These are phyloP conservation scores for Sebastes vulpes DNA, from an alignment of 2,797 vertebrate genomes.

Conservation along the genomic window DNA sequence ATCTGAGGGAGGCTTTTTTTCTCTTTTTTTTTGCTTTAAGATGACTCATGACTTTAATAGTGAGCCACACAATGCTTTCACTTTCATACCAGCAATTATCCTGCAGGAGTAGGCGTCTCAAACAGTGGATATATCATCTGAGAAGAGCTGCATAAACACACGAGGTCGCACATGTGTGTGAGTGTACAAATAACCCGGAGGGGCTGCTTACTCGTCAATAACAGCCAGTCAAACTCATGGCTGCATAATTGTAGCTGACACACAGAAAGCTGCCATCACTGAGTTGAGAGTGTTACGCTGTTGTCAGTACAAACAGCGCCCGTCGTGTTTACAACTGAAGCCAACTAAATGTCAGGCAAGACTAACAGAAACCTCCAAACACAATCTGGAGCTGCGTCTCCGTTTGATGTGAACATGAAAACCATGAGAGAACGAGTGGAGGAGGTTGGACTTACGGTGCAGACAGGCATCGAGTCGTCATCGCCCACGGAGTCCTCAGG, in stretches of 20 bases:
- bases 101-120: constrained; percentile 44
- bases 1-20: constrained; percentile 23
- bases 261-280: constrained; percentile 2
- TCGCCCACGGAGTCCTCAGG: constrained; percentile 79
- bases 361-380: constrained; percentile 5
- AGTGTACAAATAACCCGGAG: background rate
- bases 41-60: constrained; percentile 60
- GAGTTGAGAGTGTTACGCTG: background rate
- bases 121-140: constrained; percentile 12
- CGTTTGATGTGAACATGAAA: background rate
- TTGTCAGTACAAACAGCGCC: constrained; percentile 27
- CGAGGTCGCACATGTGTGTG: background rate
- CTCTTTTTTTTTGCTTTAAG: background rate
- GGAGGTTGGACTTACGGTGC: constrained; percentile 69
- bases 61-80: constrained; percentile 23
- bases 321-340: constrained; percentile 21
- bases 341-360: background rate
- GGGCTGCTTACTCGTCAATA: constrained; percentile 14
- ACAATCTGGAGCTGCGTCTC: background rate
- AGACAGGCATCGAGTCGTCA: constrained; percentile 71
- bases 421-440: background rate
- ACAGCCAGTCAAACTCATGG: background rate
- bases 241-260: background rate
- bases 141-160: background rate
- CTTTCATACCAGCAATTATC: constrained; percentile 58